Evolutionary conservation across 2,888 invertebrate genomes (phyloP).

Genomic region (Therioaphis trifolii): DNA sequence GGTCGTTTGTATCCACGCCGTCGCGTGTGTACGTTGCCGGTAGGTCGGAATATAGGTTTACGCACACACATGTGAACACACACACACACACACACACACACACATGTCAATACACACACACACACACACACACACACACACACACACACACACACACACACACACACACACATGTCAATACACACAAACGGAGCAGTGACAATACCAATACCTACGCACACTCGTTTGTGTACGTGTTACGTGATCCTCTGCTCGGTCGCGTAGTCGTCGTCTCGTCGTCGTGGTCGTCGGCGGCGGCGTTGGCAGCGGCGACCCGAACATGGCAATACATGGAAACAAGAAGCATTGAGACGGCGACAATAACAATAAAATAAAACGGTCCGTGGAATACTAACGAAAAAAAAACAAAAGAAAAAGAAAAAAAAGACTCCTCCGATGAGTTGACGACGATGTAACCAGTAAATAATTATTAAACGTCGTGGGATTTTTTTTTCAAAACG

Average conservation of each 20-base stretch:
- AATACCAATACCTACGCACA: no score
- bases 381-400: slow-evolving; percentile 14
- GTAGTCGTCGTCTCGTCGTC: background rate
- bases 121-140: background rate
- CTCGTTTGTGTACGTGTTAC: background rate
- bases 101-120: background rate
- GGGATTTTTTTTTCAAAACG: slow-evolving; percentile 37
- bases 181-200: no score
- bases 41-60: background rate
- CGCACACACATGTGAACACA: background rate
- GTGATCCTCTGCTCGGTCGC: background rate
- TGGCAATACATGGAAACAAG: slow-evolving; percentile 42
- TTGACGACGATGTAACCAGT: background rate
- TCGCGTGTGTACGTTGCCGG: no score
- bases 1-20: no score
- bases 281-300: background rate
- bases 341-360: slow-evolving; percentile 30
- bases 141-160: background rate
- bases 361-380: slow-evolving; percentile 56
- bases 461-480: slow-evolving; percentile 31
- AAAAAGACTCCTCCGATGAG: background rate
- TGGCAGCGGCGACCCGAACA: background rate
- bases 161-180: background rate
- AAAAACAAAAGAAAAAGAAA: background rate
- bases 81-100: background rate